Base-by-base conservation (phyloP, 2,888 invertebrate species). In the Tillus elongatus region DNA sequence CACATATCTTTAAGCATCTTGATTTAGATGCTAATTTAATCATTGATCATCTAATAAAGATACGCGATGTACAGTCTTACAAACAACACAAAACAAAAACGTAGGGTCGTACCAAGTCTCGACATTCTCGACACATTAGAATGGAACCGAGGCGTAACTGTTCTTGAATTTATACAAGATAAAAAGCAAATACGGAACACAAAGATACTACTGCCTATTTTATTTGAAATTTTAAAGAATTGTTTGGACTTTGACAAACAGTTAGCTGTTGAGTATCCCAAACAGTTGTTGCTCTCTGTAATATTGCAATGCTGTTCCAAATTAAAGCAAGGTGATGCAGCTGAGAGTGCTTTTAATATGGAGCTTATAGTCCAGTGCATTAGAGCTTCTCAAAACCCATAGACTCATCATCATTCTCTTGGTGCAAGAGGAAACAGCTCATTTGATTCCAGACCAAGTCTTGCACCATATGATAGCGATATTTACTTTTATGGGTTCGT, bases 401-500 rank as follows among this genome's bases (percentile, higher is more conserved):
- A 95, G 65, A 93, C 95, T 0, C 95, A 97, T 57, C 87, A 95
- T 53, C 90, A 93, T 53, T 91, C 95, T 97, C 36, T 71, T 91
- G 15, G 71, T 96, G 1, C 69, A 97, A 2, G 79, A 87, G 0
- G 75, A 83, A 39, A 80, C 84, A n/a, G 88, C 91, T 0, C 72
- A 73, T 15, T 72, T 88, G 54, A 72, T 85, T 39, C 91, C 91
- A 0, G 77, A 82, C 41, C 80, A 84, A 66, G 89, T 97, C 1
- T 67, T 96, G 10, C 85, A 90, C 57, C 90, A 95, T 54, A 85
- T 95, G 2, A 93, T 97, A 80, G 83, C 91, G 13, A 88, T 98
- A 50, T 98, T 98, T 60, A 95, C 96, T 0, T 98, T 97, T 57
- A 92, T 98, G 81, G 97, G 97, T 1, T 86, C 86, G 0, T 89